Conservation (phyloP, 2,888 invertebrate genomes). For the Diaprepes abbreviatus region DNA sequence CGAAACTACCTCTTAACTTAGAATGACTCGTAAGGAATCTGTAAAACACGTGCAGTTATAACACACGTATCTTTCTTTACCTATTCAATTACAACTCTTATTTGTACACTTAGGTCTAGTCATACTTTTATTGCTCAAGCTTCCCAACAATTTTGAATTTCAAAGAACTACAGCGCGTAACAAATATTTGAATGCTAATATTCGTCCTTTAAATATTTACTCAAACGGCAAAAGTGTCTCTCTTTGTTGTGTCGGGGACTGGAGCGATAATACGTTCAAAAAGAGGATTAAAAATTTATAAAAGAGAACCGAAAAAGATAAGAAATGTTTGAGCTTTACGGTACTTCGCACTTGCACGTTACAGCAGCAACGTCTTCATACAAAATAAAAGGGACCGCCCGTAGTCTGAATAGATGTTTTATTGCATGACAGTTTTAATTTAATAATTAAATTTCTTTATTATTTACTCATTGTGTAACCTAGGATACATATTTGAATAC, state of each 20-base stretch:
- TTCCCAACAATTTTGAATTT: constrained; percentile 9
- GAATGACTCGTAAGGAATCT: too few species aligned
- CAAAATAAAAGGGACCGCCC: constrained; percentile 42
- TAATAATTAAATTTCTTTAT: constrained; percentile 3
- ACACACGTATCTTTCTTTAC: background rate
- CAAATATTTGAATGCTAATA: constrained; percentile 35
- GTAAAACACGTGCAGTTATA: background rate
- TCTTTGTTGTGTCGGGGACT: constrained; percentile 28
- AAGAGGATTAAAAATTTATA: constrained; percentile 36
- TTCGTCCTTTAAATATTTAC: constrained; percentile 32
- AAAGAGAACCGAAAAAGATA: constrained; percentile 40
- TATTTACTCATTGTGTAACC: too few species aligned
- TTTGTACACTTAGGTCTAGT: background rate
- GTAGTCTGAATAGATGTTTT: constrained; percentile 17
- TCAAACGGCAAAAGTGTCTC: constrained; percentile 35
- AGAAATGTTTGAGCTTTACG: constrained; percentile 41
- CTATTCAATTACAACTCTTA: background rate
- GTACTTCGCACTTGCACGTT: constrained; percentile 27
- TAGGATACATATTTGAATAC: too few species aligned
- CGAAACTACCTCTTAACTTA: too few species aligned
- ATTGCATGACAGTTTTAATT: constrained; percentile 16
- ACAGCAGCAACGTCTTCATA: constrained; percentile 37
- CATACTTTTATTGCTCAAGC: background rate
- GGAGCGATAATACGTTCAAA: constrained; percentile 27
- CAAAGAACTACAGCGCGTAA: constrained; percentile 22